phyloP scores from a whole-genome alignment of 1,140 invertebrate genomes.

The Lanistes nyassanus region DNA sequence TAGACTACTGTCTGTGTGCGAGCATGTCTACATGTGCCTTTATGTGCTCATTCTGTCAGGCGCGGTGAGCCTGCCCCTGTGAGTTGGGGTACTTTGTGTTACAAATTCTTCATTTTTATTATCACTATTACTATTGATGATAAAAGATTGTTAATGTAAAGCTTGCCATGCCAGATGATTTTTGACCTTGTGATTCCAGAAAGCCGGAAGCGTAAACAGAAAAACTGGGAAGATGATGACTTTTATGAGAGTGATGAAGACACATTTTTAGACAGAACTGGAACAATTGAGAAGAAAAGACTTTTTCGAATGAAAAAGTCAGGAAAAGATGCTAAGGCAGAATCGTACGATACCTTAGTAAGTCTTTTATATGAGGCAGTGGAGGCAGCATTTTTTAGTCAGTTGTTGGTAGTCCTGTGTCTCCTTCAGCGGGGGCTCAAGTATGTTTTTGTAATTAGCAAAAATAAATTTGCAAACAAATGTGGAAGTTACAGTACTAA shows the following conservation, averaged over 20 bases:
- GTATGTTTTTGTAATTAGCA: not conserved
- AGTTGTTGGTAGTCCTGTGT: slow-evolving; percentile 19
- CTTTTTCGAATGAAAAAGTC: slow-evolving; percentile 78
- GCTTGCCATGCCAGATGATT: not conserved
- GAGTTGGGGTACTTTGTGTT: no score
- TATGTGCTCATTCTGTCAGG: no score
- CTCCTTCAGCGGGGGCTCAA: slow-evolving; percentile 9
- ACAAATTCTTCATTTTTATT: not conserved
- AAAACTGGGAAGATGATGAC: slow-evolving; percentile 82
- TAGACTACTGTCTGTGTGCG: no score
- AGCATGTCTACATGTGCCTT: no score
- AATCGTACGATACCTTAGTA: slow-evolving; percentile 87
- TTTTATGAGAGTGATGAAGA: slow-evolving; percentile 98
- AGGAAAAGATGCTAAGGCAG: slow-evolving; percentile 73
- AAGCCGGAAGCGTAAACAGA: slow-evolving; percentile 61
- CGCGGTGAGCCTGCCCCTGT: no score
- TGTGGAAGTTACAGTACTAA: no score
- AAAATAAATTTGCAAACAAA: no score
- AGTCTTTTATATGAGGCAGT: slow-evolving; percentile 10
- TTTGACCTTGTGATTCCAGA: slow-evolving; percentile 42
- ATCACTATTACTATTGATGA: not conserved
- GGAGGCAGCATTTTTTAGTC: slow-evolving; percentile 18
- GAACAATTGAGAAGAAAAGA: slow-evolving; percentile 89
- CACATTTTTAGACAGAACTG: slow-evolving; percentile 94
- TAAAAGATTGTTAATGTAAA: not conserved